Percentiles rank a stretch among this genome's conserved stretches.
Evolutionary conservation across 2,113 vertebrate genomes (phyloP).

Genomic region (Caretta caretta): DNA sequence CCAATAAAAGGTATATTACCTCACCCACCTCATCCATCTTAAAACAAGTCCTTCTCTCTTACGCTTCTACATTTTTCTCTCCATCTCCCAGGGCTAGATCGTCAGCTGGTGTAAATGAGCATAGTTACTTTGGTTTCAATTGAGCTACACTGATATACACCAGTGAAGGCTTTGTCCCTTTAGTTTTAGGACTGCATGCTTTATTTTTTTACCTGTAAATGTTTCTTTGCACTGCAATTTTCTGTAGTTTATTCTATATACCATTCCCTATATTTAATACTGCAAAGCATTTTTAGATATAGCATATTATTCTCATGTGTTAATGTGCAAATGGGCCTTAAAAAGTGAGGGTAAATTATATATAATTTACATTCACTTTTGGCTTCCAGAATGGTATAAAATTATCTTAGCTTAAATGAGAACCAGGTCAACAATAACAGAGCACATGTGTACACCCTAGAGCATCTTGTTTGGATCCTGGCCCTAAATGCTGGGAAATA

Average conservation of each 20-base stretch:
- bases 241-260: not conserved
- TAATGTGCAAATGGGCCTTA: not conserved
- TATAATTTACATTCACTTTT: not conserved
- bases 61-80: fast-evolving
- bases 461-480: not conserved
- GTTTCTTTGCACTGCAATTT: not conserved
- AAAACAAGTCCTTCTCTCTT: not conserved
- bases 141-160: not conserved
- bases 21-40: not conserved
- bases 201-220: not conserved
- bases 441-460: not conserved
- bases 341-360: not conserved
- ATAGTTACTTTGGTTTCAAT: not conserved
- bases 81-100: not conserved
- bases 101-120: not conserved
- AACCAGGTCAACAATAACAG: not conserved
- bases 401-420: constrained; percentile 17
- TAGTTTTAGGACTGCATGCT: not conserved
- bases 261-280: not conserved
- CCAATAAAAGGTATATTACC: not conserved
- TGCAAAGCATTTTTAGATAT: not conserved
- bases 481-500: not conserved
- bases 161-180: not conserved
- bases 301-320: not conserved
- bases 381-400: not conserved